Base-by-base conservation (phyloP, 1,140 invertebrate genomes). In the Asobara japonica region DNA sequence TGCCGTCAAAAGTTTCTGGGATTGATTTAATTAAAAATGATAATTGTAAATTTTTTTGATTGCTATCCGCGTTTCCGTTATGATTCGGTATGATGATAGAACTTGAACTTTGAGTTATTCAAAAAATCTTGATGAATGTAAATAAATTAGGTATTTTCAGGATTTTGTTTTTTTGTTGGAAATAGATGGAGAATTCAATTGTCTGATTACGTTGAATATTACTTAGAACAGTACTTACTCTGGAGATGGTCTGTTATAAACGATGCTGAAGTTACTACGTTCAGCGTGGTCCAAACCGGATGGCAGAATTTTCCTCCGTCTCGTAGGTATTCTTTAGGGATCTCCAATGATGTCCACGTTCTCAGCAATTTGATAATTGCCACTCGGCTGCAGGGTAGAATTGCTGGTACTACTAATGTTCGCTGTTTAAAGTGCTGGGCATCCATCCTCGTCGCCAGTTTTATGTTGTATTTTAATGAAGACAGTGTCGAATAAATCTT, bases 71-170 rank as follows among this genome's bases (percentile, higher is more conserved):
- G n/a, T n/a, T n/a, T n/a, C n/a, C n/a, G n/a, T n/a, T n/a, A n/a
- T n/a, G n/a, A n/a, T n/a, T n/a, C n/a, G n/a, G n/a, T n/a, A n/a
- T n/a, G n/a, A n/a, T n/a, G n/a, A n/a, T n/a, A n/a, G n/a, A n/a
- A n/a, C n/a, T n/a, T n/a, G 31, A 33, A 41, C n/a, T 41, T 41
- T 41, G 36, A 41, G 74, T 77, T 69, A 76, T 81, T 77, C 75
- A 75, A 78, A 70, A 76, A 79, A 77, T 73, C 74, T 48, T 29
- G 22, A 11, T 41, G 10, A 3, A 41, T 41, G 10, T 41, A n/a
- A 13, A 41, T 3, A 11, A 6, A 11, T 11, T 33, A 33, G 11
- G 5, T 33, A 6, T 33, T 33, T 33, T 6, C 11, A 11, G 4
- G 31, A 33, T 33, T 41, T 41, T 13, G 36, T 13, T 41, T n/a